A percentile compares a stretch with the other conserved stretches of the same genome.
Evolutionary conservation across 2,113 vertebrate species (phyloP).

Genomic region (Crocuta crocuta): DNA sequence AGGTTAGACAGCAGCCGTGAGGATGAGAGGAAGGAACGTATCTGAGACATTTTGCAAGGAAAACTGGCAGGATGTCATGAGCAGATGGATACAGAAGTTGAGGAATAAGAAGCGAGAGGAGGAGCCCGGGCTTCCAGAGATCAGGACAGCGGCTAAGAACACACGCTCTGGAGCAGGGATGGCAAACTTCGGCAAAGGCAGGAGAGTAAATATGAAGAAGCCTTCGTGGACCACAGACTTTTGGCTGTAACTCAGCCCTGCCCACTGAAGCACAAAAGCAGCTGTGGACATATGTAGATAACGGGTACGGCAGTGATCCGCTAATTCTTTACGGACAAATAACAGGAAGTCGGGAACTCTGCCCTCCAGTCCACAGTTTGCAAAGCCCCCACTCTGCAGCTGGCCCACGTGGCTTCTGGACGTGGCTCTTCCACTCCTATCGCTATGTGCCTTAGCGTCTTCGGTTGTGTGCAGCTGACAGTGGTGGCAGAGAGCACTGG

Average conservation of each 20-base stretch:
- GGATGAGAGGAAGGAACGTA: not conserved
- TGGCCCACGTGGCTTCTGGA: not conserved
- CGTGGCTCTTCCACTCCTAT: not conserved
- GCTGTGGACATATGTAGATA: not conserved
- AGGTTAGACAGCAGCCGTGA: not conserved
- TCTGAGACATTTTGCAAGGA: not conserved
- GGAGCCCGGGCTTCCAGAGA: not conserved
- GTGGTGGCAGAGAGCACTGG: not conserved
- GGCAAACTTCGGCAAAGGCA: not conserved
- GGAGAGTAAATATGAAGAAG: rapidly evolving
- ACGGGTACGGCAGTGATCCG: rapidly evolving
- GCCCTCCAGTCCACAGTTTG: not conserved
- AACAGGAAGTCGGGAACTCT: rapidly evolving
- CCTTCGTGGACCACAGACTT: rapidly evolving
- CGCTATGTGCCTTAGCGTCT: not conserved
- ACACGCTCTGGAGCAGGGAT: not conserved
- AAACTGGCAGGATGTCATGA: not conserved
- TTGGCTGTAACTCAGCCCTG: not conserved
- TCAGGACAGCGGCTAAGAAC: rapidly evolving
- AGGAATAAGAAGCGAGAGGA: not conserved
- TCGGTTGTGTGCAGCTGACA: not conserved
- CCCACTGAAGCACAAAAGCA: not conserved
- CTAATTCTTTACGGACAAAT: not conserved
- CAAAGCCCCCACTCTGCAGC: not conserved
- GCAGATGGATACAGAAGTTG: not conserved